Evolutionary conservation across 2,888 invertebrate genomes (phyloP).

Genomic region (Slavum lentiscoides): DNA sequence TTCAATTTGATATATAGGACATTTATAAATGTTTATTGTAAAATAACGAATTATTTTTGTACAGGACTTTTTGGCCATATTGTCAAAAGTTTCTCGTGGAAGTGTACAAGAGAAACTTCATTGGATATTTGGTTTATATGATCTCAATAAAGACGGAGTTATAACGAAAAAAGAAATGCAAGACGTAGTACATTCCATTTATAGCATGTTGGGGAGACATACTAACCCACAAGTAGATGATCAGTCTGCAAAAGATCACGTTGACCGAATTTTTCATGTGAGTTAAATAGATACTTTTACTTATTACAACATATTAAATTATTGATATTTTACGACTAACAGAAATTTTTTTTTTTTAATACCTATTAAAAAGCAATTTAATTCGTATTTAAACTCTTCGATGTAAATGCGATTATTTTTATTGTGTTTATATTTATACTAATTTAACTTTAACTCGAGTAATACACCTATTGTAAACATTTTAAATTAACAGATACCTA

Average conservation of each 20-base stretch:
- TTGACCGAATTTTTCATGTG: constrained; percentile 83
- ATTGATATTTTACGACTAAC: too few relatives aligned
- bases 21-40: too few relatives aligned
- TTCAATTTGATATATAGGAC: too few relatives aligned
- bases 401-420: too few relatives aligned
- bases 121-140: constrained; percentile 87
- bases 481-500: too few relatives aligned
- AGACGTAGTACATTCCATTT: constrained; percentile 80
- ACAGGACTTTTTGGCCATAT: constrained; percentile 81
- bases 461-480: too few relatives aligned
- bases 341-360: too few relatives aligned
- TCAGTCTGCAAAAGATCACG: constrained; percentile 78
- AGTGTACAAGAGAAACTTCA: constrained; percentile 82
- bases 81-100: constrained; percentile 83
- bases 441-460: too few relatives aligned
- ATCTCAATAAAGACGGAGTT: constrained; percentile 82
- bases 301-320: too few relatives aligned
- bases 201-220: constrained; percentile 81
- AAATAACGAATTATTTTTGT: not conserved
- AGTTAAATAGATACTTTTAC: constrained; percentile 58
- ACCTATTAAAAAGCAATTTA: too few relatives aligned
- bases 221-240: constrained; percentile 75
- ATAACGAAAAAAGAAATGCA: constrained; percentile 84
- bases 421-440: too few relatives aligned
- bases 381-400: too few relatives aligned